A percentile compares a stretch with the other conserved stretches of the same genome.
Evolutionary conservation across 2,113 vertebrate genomes (phyloP).

Genomic region (Dasypus novemcinctus): DNA sequence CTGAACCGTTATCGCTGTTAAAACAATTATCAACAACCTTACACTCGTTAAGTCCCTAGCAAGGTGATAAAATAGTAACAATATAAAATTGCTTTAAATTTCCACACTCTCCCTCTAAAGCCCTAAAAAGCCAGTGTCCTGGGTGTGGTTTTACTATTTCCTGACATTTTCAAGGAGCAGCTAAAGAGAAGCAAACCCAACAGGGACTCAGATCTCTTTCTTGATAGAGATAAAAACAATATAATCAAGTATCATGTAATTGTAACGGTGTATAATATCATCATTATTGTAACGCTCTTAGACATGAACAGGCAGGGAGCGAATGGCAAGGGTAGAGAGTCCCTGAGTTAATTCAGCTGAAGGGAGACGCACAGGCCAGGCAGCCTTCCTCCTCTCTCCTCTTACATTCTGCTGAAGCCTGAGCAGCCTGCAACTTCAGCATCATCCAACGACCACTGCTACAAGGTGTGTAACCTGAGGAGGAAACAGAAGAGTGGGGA

Average conservation of each 20-base stretch:
- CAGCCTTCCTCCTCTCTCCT: neutral
- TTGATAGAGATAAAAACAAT: neutral
- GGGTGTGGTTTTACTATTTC: neutral
- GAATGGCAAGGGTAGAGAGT: neutral
- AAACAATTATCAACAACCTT: neutral
- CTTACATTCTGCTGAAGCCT: neutral
- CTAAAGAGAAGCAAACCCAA: neutral
- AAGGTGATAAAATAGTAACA: neutral
- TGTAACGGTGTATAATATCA: neutral
- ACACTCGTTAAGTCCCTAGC: neutral
- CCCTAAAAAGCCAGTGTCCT: neutral
- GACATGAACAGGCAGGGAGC: neutral
- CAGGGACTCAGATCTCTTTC: neutral
- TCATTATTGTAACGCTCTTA: neutral
- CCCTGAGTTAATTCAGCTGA: neutral
- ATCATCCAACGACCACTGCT: too few relatives aligned
- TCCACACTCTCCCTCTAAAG: neutral
- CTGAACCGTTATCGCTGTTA: neutral
- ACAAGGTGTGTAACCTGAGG: neutral
- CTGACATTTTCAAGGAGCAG: neutral
- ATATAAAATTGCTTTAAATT: neutral
- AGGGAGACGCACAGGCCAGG: neutral
- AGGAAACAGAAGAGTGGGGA: fast-evolving
- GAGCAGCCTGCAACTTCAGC: neutral
- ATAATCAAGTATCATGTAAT: neutral